phyloP scores from a whole-genome alignment of 2,888 invertebrate genomes.

The Mechanitis mazaeus region DNA sequence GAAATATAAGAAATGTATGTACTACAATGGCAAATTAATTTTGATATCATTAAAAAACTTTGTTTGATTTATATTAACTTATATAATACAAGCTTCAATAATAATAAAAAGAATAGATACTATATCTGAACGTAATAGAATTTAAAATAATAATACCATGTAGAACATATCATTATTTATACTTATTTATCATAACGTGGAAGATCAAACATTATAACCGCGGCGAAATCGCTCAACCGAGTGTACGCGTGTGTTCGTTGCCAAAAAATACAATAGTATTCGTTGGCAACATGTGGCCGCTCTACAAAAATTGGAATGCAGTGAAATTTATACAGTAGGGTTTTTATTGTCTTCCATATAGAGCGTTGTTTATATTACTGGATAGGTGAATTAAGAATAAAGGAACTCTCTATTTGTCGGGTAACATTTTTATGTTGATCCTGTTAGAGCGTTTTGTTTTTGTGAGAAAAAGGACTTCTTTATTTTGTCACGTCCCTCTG shows the following conservation, averaged over 20 bases:
- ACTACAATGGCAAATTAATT: too few species aligned
- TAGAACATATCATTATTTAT: too few species aligned
- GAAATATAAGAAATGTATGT: too few species aligned
- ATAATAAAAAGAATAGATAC: too few species aligned
- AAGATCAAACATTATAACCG: slow-evolving; percentile 17
- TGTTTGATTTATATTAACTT: too few species aligned
- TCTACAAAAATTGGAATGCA: slow-evolving; percentile 30
- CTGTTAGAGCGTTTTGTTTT: not conserved
- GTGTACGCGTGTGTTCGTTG: slow-evolving; percentile 23
- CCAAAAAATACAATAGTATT: slow-evolving; percentile 31
- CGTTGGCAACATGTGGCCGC: slow-evolving; percentile 30
- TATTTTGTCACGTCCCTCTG: slow-evolving; percentile 6
- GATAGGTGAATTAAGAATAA: slow-evolving; percentile 11
- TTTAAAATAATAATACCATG: too few species aligned
- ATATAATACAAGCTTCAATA: too few species aligned
- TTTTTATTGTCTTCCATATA: slow-evolving; percentile 20
- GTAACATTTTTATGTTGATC: slow-evolving; percentile 8
- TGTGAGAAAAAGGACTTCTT: not conserved
- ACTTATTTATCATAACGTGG: slow-evolving; percentile 9
- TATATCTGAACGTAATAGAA: too few species aligned
- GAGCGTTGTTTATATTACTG: slow-evolving; percentile 10
- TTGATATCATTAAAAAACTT: too few species aligned
- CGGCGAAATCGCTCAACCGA: slow-evolving; percentile 25
- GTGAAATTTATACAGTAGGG: slow-evolving; percentile 29
- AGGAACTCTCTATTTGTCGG: not conserved